Evolutionary conservation across 1,140 invertebrate genomes (phyloP), one percentile per base, ranked within the genome.

Genomic region (Papilio xuthus): DNA sequence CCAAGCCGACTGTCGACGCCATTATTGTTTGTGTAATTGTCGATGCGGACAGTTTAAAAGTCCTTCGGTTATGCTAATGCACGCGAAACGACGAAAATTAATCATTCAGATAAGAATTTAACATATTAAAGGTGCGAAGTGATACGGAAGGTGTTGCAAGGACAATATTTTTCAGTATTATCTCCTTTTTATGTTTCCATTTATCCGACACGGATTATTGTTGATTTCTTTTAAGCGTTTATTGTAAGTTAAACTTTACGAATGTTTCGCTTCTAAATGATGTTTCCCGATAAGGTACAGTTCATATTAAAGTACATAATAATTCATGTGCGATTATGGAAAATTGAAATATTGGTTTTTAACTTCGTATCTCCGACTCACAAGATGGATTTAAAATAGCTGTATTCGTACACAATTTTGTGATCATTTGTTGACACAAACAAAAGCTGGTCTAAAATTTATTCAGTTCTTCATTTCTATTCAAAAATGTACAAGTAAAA

Each of bases 11-110:
- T 82, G 85, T 84, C 85, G 86, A 80, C 82, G 80, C 86, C 87
- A 89, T 90, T 88, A 89, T 87, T 86, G 85, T 89, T 90, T 85
- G 85, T 83, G 85, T 90, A 91, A 90, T 90, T 90, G 85, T 82
- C 87, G 79, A 80, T 78, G 78, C 69, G 80, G 70, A 82, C 83
- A 83, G 83, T 82, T 82, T 82, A 83, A 60, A 82, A 81, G 81
- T 82, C 84, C 81, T 69, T 85, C 85, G 85, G 84, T 86, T 83
- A 89, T 87, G 86, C 86, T 89, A 90, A 90, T 88, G 83, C 79
- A 82, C 83, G 82, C 82, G 82, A 80, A 85, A 80, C 82, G 79
- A 77, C 77, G 60, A 78, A 70, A 88, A 87, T 87, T 85, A 81
- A 85, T 88, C 82, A 89, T 85, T 85, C 82, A 82, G 81, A 73